Conservation (phyloP, 92 coral and sea anemone species). For the Palythoa heliodiscus region DNA sequence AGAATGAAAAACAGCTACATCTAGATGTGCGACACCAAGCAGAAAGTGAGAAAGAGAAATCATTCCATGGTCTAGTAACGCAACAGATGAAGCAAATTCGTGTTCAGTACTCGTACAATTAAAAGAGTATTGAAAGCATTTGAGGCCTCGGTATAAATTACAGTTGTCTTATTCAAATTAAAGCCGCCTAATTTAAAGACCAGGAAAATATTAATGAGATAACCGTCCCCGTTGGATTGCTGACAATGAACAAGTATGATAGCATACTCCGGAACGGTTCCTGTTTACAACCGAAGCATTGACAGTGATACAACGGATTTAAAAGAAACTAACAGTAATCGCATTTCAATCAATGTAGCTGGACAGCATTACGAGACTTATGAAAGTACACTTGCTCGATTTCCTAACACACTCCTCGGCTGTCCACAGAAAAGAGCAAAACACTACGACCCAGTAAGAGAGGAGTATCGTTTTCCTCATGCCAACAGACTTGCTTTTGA, state of each 20-base stretch:
- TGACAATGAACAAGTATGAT: background rate
- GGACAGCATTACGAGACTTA: slow-evolving; percentile 60
- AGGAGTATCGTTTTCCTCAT: slow-evolving; percentile 47
- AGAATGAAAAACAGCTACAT: too few species aligned
- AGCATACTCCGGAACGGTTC: slow-evolving; percentile 16
- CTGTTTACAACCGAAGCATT: slow-evolving; percentile 34
- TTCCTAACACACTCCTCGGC: slow-evolving; percentile 62
- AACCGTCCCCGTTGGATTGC: background rate
- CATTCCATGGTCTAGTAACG: too few species aligned
- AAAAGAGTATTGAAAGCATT: too few species aligned
- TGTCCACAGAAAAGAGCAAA: slow-evolving; percentile 52
- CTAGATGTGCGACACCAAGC: too few species aligned
- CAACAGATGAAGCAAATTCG: too few species aligned
- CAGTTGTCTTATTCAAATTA: too few species aligned
- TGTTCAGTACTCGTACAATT: too few species aligned
- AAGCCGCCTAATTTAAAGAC: background rate
- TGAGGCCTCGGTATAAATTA: too few species aligned
- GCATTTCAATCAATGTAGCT: slow-evolving; percentile 55
- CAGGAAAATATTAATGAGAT: background rate
- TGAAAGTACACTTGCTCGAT: slow-evolving; percentile 58
- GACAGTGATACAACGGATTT: slow-evolving; percentile 33
- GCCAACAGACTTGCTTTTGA: slow-evolving; percentile 53
- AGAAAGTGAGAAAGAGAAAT: too few species aligned
- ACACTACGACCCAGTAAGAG: slow-evolving; percentile 30
- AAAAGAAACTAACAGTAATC: background rate